These are phyloP conservation scores for Pollenia amentaria DNA, from an alignment of 2,888 invertebrate species.

Conservation along the genomic window DNA sequence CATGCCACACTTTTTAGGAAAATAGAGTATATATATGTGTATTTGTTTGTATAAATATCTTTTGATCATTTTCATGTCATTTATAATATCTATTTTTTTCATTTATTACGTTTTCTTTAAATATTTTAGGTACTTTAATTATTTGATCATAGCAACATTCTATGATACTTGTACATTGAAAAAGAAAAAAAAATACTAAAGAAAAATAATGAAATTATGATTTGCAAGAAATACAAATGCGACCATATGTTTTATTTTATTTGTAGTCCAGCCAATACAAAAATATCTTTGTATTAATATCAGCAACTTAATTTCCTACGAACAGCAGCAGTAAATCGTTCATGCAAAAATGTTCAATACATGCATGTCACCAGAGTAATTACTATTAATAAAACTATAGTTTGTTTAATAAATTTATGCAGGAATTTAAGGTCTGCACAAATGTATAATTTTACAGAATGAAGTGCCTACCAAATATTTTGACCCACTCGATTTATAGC, in stretches of 20 bases:
- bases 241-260: constrained; percentile 61
- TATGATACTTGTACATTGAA: neutral
- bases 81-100: constrained; percentile 64
- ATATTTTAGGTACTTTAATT: constrained; percentile 27
- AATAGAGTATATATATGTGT: constrained; percentile 30
- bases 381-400: constrained; percentile 37
- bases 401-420: neutral
- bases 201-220: constrained; percentile 65
- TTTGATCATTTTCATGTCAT: constrained; percentile 71
- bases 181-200: neutral
- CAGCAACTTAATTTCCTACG: constrained; percentile 70
- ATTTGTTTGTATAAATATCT: constrained; percentile 43
- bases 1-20: constrained; percentile 42
- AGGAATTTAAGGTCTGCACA: neutral
- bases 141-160: constrained; percentile 40
- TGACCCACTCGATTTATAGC: too few relatives aligned
- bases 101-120: constrained; percentile 32
- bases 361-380: constrained; percentile 70
- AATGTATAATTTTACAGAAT: too few relatives aligned
- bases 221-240: constrained; percentile 53
- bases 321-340: constrained; percentile 32
- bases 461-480: too few relatives aligned
- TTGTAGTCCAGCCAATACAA: neutral
- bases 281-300: constrained; percentile 63
- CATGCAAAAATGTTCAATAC: constrained; percentile 56